A percentile compares a stretch with the other conserved stretches of the same genome.
Conservation (phyloP, 2,797 vertebrate species). For the Betta splendens region DNA sequence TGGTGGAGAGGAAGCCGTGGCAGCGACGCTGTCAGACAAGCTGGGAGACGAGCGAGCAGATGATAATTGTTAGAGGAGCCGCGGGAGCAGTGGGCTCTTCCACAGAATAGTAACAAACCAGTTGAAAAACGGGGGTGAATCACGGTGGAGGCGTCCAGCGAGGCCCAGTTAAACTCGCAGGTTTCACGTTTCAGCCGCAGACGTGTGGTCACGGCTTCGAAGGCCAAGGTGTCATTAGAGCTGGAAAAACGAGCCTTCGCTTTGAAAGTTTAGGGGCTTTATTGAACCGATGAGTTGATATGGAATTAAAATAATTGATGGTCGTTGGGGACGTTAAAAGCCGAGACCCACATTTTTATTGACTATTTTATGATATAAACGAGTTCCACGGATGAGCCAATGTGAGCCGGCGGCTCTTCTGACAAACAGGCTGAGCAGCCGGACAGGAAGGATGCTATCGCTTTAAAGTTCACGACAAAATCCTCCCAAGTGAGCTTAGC, state of each 20-base stretch:
- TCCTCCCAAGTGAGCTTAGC: conserved; percentile 72
- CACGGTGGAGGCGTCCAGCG: conserved; percentile 78
- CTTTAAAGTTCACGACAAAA: conserved; percentile 71
- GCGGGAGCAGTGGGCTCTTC: conserved; percentile 77
- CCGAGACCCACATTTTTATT: too few species aligned
- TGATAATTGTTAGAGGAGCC: conserved; percentile 89
- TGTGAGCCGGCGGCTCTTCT: conserved; percentile 25
- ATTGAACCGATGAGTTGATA: not conserved
- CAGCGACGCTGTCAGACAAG: conserved; percentile 75
- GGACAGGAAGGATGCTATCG: conserved; percentile 70
- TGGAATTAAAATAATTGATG: not conserved
- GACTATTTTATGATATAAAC: too few species aligned
- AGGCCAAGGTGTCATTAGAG: conserved; percentile 7
- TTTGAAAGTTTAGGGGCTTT: conserved; percentile 11
- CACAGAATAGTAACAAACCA: conserved; percentile 77
- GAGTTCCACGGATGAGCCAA: conserved; percentile 1
- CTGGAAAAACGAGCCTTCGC: conserved; percentile 15
- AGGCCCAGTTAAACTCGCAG: conserved; percentile 83
- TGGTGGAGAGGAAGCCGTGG: conserved; percentile 30
- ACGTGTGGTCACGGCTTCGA: conserved; percentile 34
- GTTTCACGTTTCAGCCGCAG: conserved; percentile 48
- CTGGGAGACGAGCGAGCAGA: conserved; percentile 86
- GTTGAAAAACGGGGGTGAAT: conserved; percentile 80
- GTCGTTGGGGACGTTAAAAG: not conserved
- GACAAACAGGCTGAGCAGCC: conserved; percentile 50